Evolutionary conservation across 2,113 vertebrate genomes (phyloP).

Genomic region (Marcusenius ussheri): DNA sequence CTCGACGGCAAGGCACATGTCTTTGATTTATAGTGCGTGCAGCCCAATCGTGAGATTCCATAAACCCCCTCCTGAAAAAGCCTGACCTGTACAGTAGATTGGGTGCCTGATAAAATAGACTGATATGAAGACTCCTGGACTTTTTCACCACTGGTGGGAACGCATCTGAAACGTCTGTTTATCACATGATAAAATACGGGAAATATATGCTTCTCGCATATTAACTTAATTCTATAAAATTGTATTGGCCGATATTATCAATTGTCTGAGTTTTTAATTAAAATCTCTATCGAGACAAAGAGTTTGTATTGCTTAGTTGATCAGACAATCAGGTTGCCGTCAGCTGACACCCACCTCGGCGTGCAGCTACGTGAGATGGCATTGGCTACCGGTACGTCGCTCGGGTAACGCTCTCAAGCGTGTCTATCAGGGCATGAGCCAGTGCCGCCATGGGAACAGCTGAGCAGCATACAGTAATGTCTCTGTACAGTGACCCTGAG

Average conservation of each 20-base stretch:
- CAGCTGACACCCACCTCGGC: background rate
- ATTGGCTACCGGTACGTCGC: background rate
- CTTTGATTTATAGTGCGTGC: constrained; percentile 32
- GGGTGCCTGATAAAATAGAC: constrained; percentile 23
- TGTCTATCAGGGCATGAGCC: background rate
- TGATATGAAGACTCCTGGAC: constrained; percentile 10
- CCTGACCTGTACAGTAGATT: constrained; percentile 30
- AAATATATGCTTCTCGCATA: background rate
- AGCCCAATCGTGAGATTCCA: constrained; percentile 40
- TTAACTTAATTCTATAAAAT: background rate
- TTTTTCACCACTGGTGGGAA: constrained; percentile 15
- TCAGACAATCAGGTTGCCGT: background rate
- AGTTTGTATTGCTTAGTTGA: background rate
- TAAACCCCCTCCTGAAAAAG: constrained; percentile 25
- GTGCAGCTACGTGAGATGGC: background rate
- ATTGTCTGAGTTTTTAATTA: background rate
- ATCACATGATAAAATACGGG: background rate
- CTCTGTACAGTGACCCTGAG: background rate
- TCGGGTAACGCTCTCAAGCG: background rate
- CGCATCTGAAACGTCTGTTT: background rate
- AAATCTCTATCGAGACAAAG: background rate
- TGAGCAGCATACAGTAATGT: background rate
- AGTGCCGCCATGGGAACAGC: background rate
- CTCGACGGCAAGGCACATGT: constrained; percentile 37
- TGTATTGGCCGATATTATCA: background rate